Evolutionary conservation across 2,113 vertebrate genomes (phyloP).

Genomic region (Chiloscyllium plagiosum): DNA sequence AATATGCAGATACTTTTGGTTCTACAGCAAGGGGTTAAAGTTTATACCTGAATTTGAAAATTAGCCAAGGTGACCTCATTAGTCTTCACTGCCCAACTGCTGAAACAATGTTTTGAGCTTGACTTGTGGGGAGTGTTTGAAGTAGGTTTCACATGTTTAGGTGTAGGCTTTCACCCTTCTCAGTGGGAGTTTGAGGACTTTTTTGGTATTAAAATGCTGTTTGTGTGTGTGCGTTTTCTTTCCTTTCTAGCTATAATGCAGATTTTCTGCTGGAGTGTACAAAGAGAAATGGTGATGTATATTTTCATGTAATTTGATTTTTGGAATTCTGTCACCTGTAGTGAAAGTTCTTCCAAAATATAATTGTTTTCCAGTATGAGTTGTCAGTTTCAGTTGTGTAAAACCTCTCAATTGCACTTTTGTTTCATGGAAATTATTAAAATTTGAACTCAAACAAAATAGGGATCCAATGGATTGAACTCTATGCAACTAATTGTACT

Average conservation of each 20-base stretch:
- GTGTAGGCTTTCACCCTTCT: conserved; percentile 57
- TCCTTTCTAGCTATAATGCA: conserved; percentile 58
- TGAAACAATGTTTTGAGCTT: conserved; percentile 53
- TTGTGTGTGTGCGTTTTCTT: conserved; percentile 50
- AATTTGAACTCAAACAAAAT: not conserved
- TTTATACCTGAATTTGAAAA: conserved; percentile 44
- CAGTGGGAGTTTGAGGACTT: conserved; percentile 57
- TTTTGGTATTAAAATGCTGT: conserved; percentile 56
- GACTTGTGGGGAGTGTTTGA: conserved; percentile 57
- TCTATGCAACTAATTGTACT: not conserved
- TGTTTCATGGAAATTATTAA: conserved; percentile 41
- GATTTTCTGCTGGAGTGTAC: conserved; percentile 81
- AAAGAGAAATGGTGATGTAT: conserved; percentile 96
- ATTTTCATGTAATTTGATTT: conserved; percentile 97
- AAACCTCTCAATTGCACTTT: conserved; percentile 21
- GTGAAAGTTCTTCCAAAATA: conserved; percentile 95
- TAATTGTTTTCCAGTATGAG: conserved; percentile 83
- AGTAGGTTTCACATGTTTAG: conserved; percentile 73
- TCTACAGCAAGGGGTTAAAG: conserved; percentile 30
- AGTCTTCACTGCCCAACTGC: conserved; percentile 41
- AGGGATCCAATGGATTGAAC: not conserved
- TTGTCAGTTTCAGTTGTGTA: conserved; percentile 19
- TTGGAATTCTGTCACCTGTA: conserved; percentile 92
- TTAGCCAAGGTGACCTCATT: conserved; percentile 50
- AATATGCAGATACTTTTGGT: conserved; percentile 26